These are phyloP conservation scores for Delichon dasypus DNA, from an alignment of 2,797 vertebrate genomes.

Conservation along the genomic window DNA sequence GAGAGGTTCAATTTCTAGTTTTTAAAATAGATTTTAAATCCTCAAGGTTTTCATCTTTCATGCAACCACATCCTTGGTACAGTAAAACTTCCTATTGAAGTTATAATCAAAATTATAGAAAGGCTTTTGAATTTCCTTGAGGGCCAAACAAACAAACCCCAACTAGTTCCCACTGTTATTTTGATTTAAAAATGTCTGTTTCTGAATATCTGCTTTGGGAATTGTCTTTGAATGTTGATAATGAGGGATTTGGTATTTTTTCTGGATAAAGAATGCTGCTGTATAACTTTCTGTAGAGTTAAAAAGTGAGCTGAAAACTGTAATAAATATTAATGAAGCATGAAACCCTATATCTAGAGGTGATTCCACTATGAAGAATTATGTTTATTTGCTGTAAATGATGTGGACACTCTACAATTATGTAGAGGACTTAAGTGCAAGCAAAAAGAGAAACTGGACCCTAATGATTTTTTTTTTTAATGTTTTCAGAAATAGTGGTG, in stretches of 20 bases:
- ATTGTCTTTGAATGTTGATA: conserved; percentile 53
- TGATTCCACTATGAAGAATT: not conserved
- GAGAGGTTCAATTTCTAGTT: conserved; percentile 15
- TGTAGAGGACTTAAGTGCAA: not conserved
- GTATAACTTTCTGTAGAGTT: not conserved
- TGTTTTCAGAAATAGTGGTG: not conserved
- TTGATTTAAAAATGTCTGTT: conserved; percentile 58
- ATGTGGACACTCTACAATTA: not conserved
- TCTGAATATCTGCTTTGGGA: conserved; percentile 64
- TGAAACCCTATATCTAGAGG: not conserved
- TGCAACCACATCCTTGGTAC: conserved; percentile 20
- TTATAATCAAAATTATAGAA: conserved; percentile 63
- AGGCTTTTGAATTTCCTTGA: conserved; percentile 61
- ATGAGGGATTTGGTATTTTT: not conserved
- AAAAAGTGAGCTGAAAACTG: not conserved
- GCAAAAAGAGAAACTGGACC: not conserved
- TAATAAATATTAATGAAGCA: conserved; percentile 26
- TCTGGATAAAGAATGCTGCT: conserved; percentile 13
- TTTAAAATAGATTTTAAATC: conserved; percentile 58
- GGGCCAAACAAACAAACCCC: conserved; percentile 61
- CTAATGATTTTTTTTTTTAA: not conserved
- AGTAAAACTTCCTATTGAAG: conserved; percentile 57
- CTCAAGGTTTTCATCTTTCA: conserved; percentile 55
- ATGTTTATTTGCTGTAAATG: not conserved
- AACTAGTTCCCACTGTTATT: conserved; percentile 54